Evolutionary conservation across 2,797 vertebrate species (phyloP), one percentile per base, ranked within the genome.

Genomic region (Falco peregrinus): DNA sequence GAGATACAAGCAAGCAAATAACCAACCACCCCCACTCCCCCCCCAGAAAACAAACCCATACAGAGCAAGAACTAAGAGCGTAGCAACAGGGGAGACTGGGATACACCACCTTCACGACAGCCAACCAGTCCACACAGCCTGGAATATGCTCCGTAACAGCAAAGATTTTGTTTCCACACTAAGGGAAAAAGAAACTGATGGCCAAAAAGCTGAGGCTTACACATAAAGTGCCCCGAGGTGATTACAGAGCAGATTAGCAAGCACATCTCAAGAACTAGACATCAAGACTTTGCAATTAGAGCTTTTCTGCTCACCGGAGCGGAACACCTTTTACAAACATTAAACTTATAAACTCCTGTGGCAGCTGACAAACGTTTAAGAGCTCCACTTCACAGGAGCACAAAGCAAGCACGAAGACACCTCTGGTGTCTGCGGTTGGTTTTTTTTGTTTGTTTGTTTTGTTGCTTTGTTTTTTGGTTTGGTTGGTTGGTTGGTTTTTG

Each of bases 231-330:
- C 80, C 92, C 13, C n/a, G 57, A 71, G 88, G 83, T 28, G 81
- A 82, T 71, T n/a, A 41, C 28, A 16, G 61, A 79, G 89, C 83
- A 67, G 54, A 76, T 73, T 21, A 43, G 29, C 61, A 35, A 88
- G 85, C 73, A 73, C n/a, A 64, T 83, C 90, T 28, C 21, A 1
- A 31, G 14, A 43, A 37, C 47, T 1, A 13, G 4, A 26, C 87
- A 88, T 63, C 84, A 74, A 60, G 86, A 64, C 86, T 68, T 13
- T 1, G 84, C 77, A 89, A 60, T 20, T 7, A 63, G 64, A 92
- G 89, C 45, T 86, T 43, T 86, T 69, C 92, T 28, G 76, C 93
- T 93, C 79, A n/a, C 64, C 5, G 1, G 51, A 95, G 93, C 90
- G 31, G 26, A 61, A 37, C 87, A 61, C 53, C 92, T 86, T 75